phyloP scores from a whole-genome alignment of 1,140 invertebrate species.

The Drosophila bocki region DNA sequence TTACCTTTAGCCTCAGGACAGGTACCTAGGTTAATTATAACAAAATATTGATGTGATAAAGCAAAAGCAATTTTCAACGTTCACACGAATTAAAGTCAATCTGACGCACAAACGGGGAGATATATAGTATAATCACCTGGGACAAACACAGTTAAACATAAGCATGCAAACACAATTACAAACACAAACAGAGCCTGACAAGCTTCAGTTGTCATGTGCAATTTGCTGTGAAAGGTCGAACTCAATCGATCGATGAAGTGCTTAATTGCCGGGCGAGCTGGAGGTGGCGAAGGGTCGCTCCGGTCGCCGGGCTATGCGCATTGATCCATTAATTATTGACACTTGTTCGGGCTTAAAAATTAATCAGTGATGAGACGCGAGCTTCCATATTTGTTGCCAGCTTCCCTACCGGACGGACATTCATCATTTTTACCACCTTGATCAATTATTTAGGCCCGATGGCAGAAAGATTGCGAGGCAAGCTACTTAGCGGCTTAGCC shows the following conservation, averaged over 20 bases:
- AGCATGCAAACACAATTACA: conserved; percentile 21
- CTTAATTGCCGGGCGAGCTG: conserved; percentile 44
- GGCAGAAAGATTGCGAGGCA: conserved; percentile 21
- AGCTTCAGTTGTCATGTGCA: conserved; percentile 39
- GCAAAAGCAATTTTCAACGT: conserved; percentile 13
- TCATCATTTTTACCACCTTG: conserved; percentile 33
- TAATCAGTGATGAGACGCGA: conserved; percentile 36
- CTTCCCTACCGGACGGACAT: conserved; percentile 23
- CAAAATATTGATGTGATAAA: conserved; percentile 47
- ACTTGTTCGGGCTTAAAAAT: conserved; percentile 49
- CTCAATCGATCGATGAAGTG: conserved; percentile 37
- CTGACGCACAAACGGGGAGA: neutral
- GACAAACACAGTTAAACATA: conserved; percentile 15
- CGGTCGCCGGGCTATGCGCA: neutral
- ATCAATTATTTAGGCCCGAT: conserved; percentile 57
- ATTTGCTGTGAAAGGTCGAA: conserved; percentile 33
- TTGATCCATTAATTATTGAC: conserved; percentile 65
- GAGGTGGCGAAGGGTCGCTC: conserved; percentile 7
- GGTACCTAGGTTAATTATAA: conserved; percentile 44
- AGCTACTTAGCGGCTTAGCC: conserved; percentile 68
- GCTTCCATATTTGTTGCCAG: conserved; percentile 3
- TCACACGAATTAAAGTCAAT: conserved; percentile 21
- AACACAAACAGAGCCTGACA: conserved; percentile 31
- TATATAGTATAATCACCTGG: neutral
- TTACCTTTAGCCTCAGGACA: conserved; percentile 6